Evolutionary conservation across 2,888 invertebrate species (phyloP).

Genomic region (Lithophane semibrunnea): DNA sequence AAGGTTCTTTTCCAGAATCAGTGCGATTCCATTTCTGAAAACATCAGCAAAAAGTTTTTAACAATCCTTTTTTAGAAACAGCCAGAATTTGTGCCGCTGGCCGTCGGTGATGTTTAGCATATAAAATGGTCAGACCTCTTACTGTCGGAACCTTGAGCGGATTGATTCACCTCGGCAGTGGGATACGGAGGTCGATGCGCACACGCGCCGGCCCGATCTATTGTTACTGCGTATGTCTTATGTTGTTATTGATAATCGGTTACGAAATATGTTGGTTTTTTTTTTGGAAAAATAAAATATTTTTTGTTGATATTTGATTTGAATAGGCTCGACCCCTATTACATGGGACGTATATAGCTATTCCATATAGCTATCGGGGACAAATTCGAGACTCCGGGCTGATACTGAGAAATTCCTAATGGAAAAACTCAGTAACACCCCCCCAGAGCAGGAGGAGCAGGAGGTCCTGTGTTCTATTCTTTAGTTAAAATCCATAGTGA

Average conservation of each 20-base stretch:
- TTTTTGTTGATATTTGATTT: no score
- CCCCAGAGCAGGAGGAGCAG: no score
- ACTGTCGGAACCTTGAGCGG: slow-evolving; percentile 82
- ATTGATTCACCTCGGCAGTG: slow-evolving; percentile 85
- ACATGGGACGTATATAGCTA: no score
- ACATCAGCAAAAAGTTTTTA: slow-evolving; percentile 1
- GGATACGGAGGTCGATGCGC: slow-evolving; percentile 77
- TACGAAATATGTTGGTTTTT: background rate
- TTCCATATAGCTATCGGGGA: no score
- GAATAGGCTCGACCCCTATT: no score
- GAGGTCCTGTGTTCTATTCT: no score
- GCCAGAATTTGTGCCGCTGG: slow-evolving; percentile 49
- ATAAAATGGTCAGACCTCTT: slow-evolving; percentile 81
- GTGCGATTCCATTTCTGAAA: background rate
- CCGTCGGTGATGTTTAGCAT: slow-evolving; percentile 42
- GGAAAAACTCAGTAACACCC: no score
- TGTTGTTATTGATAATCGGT: slow-evolving; percentile 41
- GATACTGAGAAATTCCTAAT: no score
- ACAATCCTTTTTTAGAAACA: slow-evolving; percentile 31
- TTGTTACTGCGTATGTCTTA: slow-evolving; percentile 42
- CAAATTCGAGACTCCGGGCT: no score
- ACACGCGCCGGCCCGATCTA: slow-evolving; percentile 49
- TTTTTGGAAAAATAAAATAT: background rate
- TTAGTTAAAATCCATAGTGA: background rate
- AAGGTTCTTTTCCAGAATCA: background rate